Conservation (phyloP, 2,113 vertebrate species). For the Antechinus stuartii region DNA sequence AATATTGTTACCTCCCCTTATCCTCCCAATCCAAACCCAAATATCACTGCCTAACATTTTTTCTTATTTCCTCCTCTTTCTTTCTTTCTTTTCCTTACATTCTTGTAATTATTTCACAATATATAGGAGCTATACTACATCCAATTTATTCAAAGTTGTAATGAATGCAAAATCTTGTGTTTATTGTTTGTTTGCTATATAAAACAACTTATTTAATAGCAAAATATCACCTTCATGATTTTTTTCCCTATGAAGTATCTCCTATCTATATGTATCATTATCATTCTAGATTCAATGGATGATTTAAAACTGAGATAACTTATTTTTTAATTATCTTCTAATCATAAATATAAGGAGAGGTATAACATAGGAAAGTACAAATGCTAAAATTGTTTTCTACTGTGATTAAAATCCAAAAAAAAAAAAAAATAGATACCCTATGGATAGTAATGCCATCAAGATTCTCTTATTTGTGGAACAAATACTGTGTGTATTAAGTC, state of each 20-base stretch:
- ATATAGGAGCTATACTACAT: background rate
- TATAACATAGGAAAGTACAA: background rate
- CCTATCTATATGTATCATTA: background rate
- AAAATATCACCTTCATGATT: background rate
- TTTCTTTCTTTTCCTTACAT: background rate
- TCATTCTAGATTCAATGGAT: background rate
- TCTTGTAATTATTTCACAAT: background rate
- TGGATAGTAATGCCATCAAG: background rate
- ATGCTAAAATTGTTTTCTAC: background rate
- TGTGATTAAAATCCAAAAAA: background rate
- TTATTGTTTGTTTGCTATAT: background rate
- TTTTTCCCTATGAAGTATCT: background rate
- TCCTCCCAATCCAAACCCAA: background rate
- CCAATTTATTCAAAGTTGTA: background rate
- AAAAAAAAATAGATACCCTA: background rate
- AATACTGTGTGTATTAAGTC: background rate
- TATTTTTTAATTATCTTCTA: background rate
- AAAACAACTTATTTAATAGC: background rate
- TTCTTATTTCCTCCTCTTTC: conserved; percentile 3
- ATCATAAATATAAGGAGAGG: background rate
- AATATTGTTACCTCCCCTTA: too few relatives aligned
- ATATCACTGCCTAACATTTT: background rate
- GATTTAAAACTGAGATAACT: background rate
- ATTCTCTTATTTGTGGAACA: background rate
- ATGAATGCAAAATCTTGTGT: background rate